Evolutionary conservation across 2,797 vertebrate species (phyloP).

Genomic region (Carapus acus): DNA sequence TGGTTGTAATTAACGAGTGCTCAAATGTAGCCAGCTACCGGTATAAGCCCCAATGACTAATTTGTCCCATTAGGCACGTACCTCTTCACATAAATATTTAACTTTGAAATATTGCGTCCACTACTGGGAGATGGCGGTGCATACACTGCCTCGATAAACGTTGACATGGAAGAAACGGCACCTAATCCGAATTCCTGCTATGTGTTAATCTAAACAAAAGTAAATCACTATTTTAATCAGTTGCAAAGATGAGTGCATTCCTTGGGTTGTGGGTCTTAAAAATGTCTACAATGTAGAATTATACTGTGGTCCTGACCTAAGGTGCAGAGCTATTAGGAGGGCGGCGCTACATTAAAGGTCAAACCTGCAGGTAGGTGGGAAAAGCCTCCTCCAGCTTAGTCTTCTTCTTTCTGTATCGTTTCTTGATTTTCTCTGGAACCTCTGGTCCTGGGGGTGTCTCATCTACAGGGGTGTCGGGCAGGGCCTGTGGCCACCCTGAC

Average conservation of each 20-base stretch:
- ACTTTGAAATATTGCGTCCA: neutral
- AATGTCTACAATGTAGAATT: too few species aligned
- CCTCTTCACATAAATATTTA: neutral
- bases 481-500: conserved; percentile 85
- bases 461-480: conserved; percentile 80
- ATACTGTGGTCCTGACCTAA: neutral
- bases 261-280: too few species aligned
- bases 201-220: conserved; percentile 3
- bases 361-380: conserved; percentile 92
- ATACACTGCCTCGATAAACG: neutral
- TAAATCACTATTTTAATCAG: too few species aligned
- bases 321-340: neutral
- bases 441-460: conserved; percentile 80
- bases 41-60: too few species aligned
- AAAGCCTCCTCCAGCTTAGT: conserved; percentile 97
- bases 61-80: neutral
- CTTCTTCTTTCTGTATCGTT: conserved; percentile 96
- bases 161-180: neutral
- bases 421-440: conserved; percentile 92
- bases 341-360: conserved; percentile 10
- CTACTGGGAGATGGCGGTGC: neutral
- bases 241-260: too few species aligned
- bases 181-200: neutral
- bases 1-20: neutral
- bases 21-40: conserved; percentile 8